Conservation (phyloP, 2,797 vertebrate species). For the Sylvilagus floridanus region DNA sequence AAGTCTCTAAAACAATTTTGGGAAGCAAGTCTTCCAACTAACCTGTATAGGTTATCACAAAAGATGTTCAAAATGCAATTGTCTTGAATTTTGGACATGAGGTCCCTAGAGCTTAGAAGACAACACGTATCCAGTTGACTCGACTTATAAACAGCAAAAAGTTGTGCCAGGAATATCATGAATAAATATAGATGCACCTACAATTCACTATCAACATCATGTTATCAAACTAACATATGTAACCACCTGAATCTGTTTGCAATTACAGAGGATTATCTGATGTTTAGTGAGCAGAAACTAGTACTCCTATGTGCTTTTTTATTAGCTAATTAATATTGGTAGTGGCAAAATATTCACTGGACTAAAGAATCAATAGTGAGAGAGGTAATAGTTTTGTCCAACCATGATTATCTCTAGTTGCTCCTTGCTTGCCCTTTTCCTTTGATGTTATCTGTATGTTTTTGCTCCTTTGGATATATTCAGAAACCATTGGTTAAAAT, state of each 20-base stretch:
- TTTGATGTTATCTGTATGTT: not conserved
- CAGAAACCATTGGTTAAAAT: not conserved
- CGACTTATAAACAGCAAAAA: slow-evolving; percentile 28
- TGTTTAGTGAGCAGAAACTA: not conserved
- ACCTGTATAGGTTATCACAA: not conserved
- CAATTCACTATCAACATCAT: not conserved
- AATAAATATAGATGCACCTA: slow-evolving; percentile 22
- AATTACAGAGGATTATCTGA: not conserved
- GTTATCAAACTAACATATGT: not conserved
- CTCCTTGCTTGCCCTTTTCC: not conserved
- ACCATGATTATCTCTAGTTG: not conserved
- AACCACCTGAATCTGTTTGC: not conserved
- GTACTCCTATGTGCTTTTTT: not conserved
- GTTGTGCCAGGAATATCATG: not conserved
- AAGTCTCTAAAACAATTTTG: not conserved
- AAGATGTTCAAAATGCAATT: slow-evolving; percentile 28
- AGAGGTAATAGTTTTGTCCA: not conserved
- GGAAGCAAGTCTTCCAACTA: slow-evolving; percentile 28
- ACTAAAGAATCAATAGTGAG: not conserved
- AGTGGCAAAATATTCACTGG: not conserved
- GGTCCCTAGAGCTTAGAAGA: not conserved
- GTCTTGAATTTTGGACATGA: slow-evolving; percentile 28
- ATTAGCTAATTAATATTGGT: not conserved
- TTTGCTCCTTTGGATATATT: not conserved
- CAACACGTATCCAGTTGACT: not conserved